Evolutionary conservation across 2,797 vertebrate genomes (phyloP), one percentile per base, ranked within the genome.

Genomic region (Aselliscus stoliczkanus): DNA sequence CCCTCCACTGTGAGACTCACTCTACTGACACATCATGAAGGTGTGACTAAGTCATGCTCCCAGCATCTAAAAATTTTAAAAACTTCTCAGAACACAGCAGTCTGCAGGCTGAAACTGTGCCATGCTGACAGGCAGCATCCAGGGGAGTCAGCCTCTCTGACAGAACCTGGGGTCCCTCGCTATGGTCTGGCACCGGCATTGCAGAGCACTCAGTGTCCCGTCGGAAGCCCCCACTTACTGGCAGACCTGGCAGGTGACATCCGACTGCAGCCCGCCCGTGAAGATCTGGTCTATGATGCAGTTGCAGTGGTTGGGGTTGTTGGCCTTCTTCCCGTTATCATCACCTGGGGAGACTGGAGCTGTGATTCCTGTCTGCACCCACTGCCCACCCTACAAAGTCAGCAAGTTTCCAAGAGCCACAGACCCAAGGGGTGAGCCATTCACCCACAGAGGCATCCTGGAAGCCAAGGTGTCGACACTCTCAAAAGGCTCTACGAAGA

Each of bases 221-320:
- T 1, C 4, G 31, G 9, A 9, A 34, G 44, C 69, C 12, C 1
- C 2, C 34, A 99, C 99, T 99, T 98, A 99, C 99, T 99, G 99
- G 99, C 99, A 99, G 98, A 99, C 99, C 98, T 99, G 99, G 99
- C 99, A 99, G 96, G 99, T 99, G 97, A 99, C 99, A 50, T 99
- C 99, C 37, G 99, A 99, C 98, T 99, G 99, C 98, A 99, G 99
- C 97, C 99, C 99, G 0, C 99, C 99, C 0, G 99, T 99, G 98
- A 99, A 99, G 98, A 99, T 99, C 99, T 99, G 99, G 99, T 99
- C 99, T 96, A 99, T 99, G 98, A 99, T 99, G 98, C 99, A 99
- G 98, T 99, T 99, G 99, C 99, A 99, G 99, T 99, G 99, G 98
- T 99, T 99, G 98, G 99, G 99, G 98, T 99, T 99, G 98, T 99